These are phyloP conservation scores for Diadegma fenestrale DNA, from an alignment of 2,888 invertebrate species.

Conservation along the genomic window DNA sequence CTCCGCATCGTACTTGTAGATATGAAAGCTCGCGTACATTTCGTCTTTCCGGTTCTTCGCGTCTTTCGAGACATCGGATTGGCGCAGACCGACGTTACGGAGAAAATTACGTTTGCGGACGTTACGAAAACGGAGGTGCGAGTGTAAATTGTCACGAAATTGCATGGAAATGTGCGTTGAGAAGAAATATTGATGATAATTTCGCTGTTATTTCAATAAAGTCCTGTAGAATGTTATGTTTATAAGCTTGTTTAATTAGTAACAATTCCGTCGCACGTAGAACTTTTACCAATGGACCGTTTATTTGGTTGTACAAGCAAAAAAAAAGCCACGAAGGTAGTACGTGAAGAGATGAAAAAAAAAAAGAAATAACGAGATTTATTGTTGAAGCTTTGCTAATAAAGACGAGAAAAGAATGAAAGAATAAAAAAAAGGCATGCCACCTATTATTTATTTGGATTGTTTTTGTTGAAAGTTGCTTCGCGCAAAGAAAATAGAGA, in stretches of 20 bases:
- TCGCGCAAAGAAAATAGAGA: conserved; percentile 83
- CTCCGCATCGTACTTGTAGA: too few species aligned
- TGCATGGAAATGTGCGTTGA: conserved; percentile 57
- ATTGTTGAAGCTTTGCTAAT: conserved; percentile 77
- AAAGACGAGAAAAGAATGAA: conserved; percentile 37
- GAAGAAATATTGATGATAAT: conserved; percentile 21
- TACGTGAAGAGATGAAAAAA: conserved; percentile 11
- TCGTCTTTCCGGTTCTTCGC: too few species aligned
- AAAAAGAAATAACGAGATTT: conserved; percentile 8
- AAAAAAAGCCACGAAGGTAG: conserved; percentile 34
- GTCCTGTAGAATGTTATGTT: conserved; percentile 60
- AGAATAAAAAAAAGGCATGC: conserved; percentile 61
- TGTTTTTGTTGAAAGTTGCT: conserved; percentile 78
- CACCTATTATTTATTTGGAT: conserved; percentile 74
- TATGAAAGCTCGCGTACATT: too few species aligned
- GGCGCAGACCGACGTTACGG: too few species aligned
- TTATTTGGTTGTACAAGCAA: conserved; percentile 60
- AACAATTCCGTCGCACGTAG: conserved; percentile 63
- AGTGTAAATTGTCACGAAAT: conserved; percentile 32
- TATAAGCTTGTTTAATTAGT: conserved; percentile 61
- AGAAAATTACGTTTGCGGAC: too few species aligned
- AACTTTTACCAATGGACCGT: conserved; percentile 49
- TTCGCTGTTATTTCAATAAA: conserved; percentile 42
- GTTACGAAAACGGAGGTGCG: too few species aligned
- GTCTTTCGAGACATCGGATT: too few species aligned